Conservation (phyloP, 2,797 vertebrate species). For the Muscicapa comitata region DNA sequence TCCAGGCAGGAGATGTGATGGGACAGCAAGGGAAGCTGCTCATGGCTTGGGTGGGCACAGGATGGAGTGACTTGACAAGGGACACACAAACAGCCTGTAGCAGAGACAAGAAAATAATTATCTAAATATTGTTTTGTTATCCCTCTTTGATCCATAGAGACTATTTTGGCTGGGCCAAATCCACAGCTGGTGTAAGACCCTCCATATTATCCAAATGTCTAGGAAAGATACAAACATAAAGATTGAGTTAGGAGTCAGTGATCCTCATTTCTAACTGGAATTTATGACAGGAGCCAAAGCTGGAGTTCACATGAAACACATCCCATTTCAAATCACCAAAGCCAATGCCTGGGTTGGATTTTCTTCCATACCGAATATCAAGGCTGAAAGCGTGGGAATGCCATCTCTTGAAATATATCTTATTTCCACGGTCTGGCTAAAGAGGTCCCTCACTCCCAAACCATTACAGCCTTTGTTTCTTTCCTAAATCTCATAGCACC, state of each 20-base stretch:
- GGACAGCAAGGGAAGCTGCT: background rate
- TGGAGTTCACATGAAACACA: background rate
- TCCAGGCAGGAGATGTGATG: background rate
- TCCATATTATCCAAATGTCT: background rate
- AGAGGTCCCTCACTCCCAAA: conserved; percentile 32
- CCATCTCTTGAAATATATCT: conserved; percentile 32
- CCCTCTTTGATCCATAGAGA: conserved; percentile 8
- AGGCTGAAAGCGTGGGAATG: conserved; percentile 27
- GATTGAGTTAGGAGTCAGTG: background rate
- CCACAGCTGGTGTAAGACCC: background rate
- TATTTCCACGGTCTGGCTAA: conserved; percentile 34
- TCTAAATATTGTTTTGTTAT: background rate
- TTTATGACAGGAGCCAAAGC: background rate
- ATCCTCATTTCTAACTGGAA: background rate
- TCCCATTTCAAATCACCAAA: background rate
- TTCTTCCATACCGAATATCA: background rate
- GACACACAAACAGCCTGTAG: background rate
- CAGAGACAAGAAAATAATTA: background rate
- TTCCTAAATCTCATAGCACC: conserved; percentile 14
- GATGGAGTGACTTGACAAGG: conserved; percentile 26
- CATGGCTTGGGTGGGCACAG: rapidly evolving
- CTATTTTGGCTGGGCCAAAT: background rate
- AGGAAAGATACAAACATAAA: background rate
- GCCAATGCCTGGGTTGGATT: background rate
- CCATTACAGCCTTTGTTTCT: conserved; percentile 48